Base-by-base conservation (phyloP, 2,888 invertebrate genomes). In the Poecilus cupreus region DNA sequence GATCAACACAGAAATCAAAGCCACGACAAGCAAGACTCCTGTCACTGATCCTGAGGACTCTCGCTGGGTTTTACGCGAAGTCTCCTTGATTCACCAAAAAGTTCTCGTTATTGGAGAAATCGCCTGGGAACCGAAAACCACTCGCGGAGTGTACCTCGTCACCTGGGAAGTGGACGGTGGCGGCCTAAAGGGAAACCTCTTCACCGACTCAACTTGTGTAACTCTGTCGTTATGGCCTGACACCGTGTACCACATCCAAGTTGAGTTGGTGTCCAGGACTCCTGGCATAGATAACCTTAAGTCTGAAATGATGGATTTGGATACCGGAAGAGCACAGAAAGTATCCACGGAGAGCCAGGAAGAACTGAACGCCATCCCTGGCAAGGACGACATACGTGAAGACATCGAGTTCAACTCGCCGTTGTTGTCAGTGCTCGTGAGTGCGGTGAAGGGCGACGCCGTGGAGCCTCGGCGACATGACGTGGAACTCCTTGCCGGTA, bases 161-260 rank as follows among this genome's bases (percentile, higher is more conserved):
- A 95, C 95, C 83, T 96, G 95, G 95, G 95, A 96, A 91, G 94
- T 95, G 79, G 94, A 94, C 86, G 95, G 95, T 82, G 95, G 95
- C 84, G 95, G 95, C 83, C 90, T 96, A 82, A 95, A 94, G 89
- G 95, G 95, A 84, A 95, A 95, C 89, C 91, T 95, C 83, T 94
- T 95, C 89, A 96, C 95, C 51, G 95, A 95, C 88, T 94, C 94
- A 76, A 94, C 94, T 82, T 92, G 94, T 86, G 95, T 95, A 83
- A 95, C 95, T 78, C 89, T 96, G 84, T 95, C 95, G 81, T 90
- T 96, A 75, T 95, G 95, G 95, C 95, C 95, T 70, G 94, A 95
- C 88, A 95, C 95, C 57, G 89, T 94, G 84, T 96, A 95, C 89
- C 94, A 94, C 89, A 94, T 96, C 86, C 95, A 95, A 92, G 95